phyloP scores from a whole-genome alignment of 2,113 vertebrate species.

The Apodemus sylvaticus region DNA sequence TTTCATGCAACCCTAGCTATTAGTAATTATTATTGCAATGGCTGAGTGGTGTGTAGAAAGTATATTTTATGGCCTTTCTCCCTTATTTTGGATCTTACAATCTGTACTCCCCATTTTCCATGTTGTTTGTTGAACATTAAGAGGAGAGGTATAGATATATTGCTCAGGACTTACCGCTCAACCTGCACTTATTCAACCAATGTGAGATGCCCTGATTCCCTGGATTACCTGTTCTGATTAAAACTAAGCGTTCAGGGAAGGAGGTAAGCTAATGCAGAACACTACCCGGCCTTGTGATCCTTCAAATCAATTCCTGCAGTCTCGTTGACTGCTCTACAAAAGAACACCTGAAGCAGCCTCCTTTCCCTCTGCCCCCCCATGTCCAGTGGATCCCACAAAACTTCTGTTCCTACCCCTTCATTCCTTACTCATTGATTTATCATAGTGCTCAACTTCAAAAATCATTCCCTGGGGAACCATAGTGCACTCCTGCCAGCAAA shows the following conservation, averaged over 20 bases:
- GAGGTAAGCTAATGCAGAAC: not conserved
- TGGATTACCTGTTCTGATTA: not conserved
- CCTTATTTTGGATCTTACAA: not conserved
- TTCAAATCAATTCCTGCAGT: not conserved
- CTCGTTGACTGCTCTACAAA: not conserved
- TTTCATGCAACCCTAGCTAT: not conserved
- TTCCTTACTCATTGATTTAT: not conserved
- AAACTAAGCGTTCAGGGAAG: not conserved
- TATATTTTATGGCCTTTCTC: not conserved
- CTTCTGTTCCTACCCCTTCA: not conserved
- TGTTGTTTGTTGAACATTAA: not conserved
- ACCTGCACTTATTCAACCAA: not conserved
- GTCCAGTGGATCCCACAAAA: not conserved
- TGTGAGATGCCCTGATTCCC: not conserved
- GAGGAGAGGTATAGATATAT: not conserved
- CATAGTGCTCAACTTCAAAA: not conserved
- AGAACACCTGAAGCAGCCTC: not conserved
- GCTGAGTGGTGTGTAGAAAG: not conserved
- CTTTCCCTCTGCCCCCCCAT: not conserved
- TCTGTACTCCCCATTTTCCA: not conserved
- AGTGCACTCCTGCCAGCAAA: not conserved
- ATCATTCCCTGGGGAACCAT: not conserved
- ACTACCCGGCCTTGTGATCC: not conserved
- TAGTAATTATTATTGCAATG: no score
- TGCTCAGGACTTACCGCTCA: not conserved